Evolutionary conservation across 2,113 vertebrate genomes (phyloP), one percentile per base, ranked within the genome.

Genomic region (Mustela lutreola): DNA sequence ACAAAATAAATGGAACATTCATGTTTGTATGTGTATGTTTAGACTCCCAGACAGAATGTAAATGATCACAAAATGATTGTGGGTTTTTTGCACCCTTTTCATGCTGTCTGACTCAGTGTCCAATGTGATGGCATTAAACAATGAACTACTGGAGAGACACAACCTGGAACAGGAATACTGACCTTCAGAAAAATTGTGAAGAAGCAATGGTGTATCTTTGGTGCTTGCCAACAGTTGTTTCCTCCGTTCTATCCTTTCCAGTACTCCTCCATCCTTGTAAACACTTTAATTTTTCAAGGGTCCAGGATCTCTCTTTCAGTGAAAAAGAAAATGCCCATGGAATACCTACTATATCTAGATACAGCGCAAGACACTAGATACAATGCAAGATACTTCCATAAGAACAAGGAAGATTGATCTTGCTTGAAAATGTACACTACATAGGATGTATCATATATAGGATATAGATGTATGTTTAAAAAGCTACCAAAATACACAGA

Each of bases 161-260:
- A 67, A 7, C 12, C 15, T 39, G 21, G 18, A 86, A 60, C n/a
- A 93, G 71, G 26, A 83, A 53, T 78, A 60, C 2, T 83, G 53
- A 91, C 81, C 26, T 94, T 78, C 36, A 39, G 50, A 86, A 95
- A 95, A 96, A 60, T 5, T 53, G 26, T 76, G 58, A 95, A 62
- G 28, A 88, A 22, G 62, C 1, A 86, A 45, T 58, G 24, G 1
- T 48, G 1, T 87, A 60, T 63, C 28, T 94, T 70, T 36, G 62
- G 56, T 31, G 4, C 7, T 42, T 45, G 2, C 19, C 31, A 89
- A 19, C 22, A n/a, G 9, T 53, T 92, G 58, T 58, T 94, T 85
- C 22, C 11, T 87, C 28, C 48, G 19, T 67, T 89, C 18, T 82
- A 91, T 89, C 18, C 8, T 91, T 91, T 65, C 18, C 33, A 93